Evolutionary conservation across 2,113 vertebrate genomes (phyloP), one percentile per base, ranked within the genome.

Genomic region (Microtus pennsylvanicus): DNA sequence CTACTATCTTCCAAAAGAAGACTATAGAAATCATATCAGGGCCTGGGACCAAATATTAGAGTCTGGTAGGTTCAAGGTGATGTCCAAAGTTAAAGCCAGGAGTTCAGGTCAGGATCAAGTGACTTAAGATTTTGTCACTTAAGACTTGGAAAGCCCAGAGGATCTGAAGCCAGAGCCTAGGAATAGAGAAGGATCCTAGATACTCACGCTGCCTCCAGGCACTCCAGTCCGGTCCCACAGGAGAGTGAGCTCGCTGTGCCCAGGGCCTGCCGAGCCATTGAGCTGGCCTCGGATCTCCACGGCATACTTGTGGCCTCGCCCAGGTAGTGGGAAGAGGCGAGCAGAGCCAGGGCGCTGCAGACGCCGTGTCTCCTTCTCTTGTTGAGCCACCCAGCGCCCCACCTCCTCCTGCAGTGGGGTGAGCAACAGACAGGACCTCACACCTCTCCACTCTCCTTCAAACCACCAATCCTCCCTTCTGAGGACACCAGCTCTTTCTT

Each of bases 221-320:
- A 99, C 98, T 0, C 99, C 98, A 0, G 99, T 99, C 87, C 99
- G 98, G 96, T 99, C 99, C 99, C 99, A 99, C 61, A 98, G 99
- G 76, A 99, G 98, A 8, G 99, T 99, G 98, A 99, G 99, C 97
- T 99, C 99, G 6, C 99, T 99, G 82, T 99, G 99, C 86, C 99
- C 99, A 16, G 99, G 99, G 1, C 99, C 99, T 3, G 99, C 99
- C 0, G 99, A 99, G 97, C 99, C 99, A 61, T 99, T 99, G 30
- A 99, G 98, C 98, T 99, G 99, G 61, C 99, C 99, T 91, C 98
- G 99, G 1, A 99, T 99, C 97, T 99, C 99, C 81, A 99, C 98
- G 0, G 99, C 98, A 14, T 99, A 99, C 97, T 99, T 99, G 97
- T 99, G 99, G 30, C 99, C 99, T 24, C 99, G 98, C 38, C 99